Evolutionary conservation across 2,888 invertebrate species (phyloP), one percentile per base, ranked within the genome.

Genomic region (Metallyticus violacea): DNA sequence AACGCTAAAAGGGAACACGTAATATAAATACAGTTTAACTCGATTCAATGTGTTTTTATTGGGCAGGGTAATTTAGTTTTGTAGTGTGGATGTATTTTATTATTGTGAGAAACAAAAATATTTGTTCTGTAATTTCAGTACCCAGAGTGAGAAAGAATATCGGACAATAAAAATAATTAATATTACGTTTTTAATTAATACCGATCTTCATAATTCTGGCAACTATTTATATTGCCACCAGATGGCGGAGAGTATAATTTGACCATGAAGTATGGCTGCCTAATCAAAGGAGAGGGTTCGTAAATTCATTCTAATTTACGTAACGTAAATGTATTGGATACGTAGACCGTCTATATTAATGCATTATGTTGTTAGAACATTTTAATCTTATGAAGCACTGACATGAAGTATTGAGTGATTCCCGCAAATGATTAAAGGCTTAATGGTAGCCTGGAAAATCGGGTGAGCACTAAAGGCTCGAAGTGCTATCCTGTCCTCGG

Each of bases 191-290:
- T 15, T 62, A 15, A 62, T 15, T 62, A 62, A 62, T 62, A 62
- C 15, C 1, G 15, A 62, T 9, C 40, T 15, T 62, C 4, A 15
- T 62, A 62, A 62, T 62, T 62, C 4, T 22, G 40, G 15, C 40
- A 62, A 62, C 9, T 15, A 22, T 62, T 15, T 15, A 62, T 22
- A 62, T 62, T 62, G 15, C 83, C 83, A 77, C 76, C 77, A 83
- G 83, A 83, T 83, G 83, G 83, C 83, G 83, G 28, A 77, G 28
- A 28, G 62, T 82, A 40, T 85, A 86, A 79, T 80, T 83, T 88
- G 85, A 87, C 86, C 85, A 79, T 86, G 79, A 86, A 86, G 86
- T 86, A 86, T 86, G 86, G 86, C 86, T 86, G 86, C 85, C 86
- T 86, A 85, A 86, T 77, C 83, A 86, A 62, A 79, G 79, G 62